Conservation (phyloP, 2,888 invertebrate species). For the Sminthurinus aureus region DNA sequence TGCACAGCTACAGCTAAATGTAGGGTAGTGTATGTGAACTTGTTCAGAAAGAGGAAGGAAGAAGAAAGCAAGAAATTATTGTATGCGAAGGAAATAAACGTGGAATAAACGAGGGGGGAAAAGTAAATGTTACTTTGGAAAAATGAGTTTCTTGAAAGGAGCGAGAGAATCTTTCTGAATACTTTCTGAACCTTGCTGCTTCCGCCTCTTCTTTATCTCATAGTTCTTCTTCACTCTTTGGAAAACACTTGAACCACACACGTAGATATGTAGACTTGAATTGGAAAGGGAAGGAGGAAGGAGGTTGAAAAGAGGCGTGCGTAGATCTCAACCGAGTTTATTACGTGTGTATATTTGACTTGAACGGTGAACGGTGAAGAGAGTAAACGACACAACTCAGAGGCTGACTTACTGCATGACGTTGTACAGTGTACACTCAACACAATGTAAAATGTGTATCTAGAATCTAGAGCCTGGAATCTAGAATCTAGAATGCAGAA, state of each 20-base stretch:
- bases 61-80: constrained; percentile 19
- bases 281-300: not conserved
- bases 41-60: not conserved
- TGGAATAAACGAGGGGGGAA: constrained; percentile 3
- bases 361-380: no score
- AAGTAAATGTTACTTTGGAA: constrained; percentile 28
- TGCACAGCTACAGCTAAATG: no score
- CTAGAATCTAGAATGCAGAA: no score
- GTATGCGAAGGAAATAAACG: constrained; percentile 27
- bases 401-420: no score
- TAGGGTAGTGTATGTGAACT: not conserved
- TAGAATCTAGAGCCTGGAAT: no score
- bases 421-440: no score
- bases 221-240: not conserved
- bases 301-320: not conserved
- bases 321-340: no score
- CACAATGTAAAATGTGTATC: no score
- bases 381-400: no score
- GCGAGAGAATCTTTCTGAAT: not conserved
- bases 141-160: constrained; percentile 34
- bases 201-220: no score
- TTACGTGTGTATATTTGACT: no score
- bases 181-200: not conserved
- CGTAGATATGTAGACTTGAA: not conserved
- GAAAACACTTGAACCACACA: no score